Conservation (phyloP, 2,888 invertebrate genomes). For the Drosophila parthenogenetica region DNA sequence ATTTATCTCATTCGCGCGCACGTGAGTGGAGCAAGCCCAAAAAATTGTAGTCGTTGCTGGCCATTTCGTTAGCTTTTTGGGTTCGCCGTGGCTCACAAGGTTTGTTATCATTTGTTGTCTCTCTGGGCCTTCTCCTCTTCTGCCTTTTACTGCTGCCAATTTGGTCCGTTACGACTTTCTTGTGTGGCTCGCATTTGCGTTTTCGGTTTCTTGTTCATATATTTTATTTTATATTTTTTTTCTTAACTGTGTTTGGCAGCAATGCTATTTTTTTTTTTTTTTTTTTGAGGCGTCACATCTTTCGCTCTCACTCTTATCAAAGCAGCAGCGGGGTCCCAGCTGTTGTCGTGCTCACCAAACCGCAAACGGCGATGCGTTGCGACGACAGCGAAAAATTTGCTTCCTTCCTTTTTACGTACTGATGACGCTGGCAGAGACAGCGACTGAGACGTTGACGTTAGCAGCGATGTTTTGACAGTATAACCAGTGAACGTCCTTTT, state of each 20-base stretch:
- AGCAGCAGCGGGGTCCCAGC: constrained; percentile 30
- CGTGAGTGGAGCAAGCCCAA: constrained; percentile 70
- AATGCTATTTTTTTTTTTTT: constrained; percentile 28
- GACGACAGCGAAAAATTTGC: constrained; percentile 43
- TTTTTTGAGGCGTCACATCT: constrained; percentile 21
- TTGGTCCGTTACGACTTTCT: constrained; percentile 49
- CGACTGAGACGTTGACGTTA: background rate
- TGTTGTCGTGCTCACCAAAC: constrained; percentile 54
- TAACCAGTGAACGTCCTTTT: background rate
- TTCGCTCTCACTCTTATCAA: constrained; percentile 51
- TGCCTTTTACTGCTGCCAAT: constrained; percentile 46
- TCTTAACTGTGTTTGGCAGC: constrained; percentile 54
- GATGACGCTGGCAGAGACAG: constrained; percentile 24
- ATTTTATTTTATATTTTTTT: constrained; percentile 18
- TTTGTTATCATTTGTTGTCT: constrained; percentile 57
- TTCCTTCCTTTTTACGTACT: constrained; percentile 50
- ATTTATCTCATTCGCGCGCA: constrained; percentile 78
- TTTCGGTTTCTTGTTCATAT: constrained; percentile 28
- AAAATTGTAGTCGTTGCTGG: constrained; percentile 63
- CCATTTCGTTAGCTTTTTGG: constrained; percentile 49
- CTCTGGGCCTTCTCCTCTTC: constrained; percentile 6
- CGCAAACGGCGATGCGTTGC: constrained; percentile 46
- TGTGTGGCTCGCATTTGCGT: constrained; percentile 20
- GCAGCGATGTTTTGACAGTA: constrained; percentile 19
- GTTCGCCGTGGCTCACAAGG: constrained; percentile 15